phyloP scores from a whole-genome alignment of 2,888 invertebrate species.

The Dryococelus australis region DNA sequence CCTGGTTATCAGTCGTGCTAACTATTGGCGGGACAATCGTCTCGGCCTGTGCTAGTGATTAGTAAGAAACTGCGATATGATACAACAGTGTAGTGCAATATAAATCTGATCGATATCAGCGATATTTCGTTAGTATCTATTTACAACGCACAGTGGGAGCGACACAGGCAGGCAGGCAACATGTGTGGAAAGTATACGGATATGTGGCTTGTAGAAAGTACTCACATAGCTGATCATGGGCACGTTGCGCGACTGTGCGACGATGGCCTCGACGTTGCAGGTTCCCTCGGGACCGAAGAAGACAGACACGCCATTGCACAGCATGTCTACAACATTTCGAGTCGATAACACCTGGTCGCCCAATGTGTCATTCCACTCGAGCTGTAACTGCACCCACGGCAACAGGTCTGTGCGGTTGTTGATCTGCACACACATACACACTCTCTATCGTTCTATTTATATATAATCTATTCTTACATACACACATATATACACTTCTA shows the following conservation, averaged over 20 bases:
- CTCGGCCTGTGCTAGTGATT: too few species aligned
- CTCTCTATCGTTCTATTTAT: constrained; percentile 43
- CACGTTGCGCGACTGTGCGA: constrained; percentile 91
- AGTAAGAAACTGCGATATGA: too few species aligned
- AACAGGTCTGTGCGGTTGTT: constrained; percentile 73
- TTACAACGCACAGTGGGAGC: too few species aligned
- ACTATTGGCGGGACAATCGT: too few species aligned
- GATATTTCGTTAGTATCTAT: too few species aligned
- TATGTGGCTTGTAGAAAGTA: constrained; percentile 51
- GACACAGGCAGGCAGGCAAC: too few species aligned
- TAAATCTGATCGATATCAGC: too few species aligned
- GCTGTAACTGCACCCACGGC: constrained; percentile 74
- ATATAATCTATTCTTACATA: too few species aligned
- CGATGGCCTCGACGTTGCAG: constrained; percentile 93
- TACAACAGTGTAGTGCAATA: too few species aligned
- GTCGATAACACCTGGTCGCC: constrained; percentile 87
- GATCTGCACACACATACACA: constrained; percentile 62
- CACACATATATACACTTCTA: too few species aligned
- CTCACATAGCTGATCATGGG: constrained; percentile 98
- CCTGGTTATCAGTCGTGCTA: too few species aligned
- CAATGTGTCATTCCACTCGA: constrained; percentile 85
- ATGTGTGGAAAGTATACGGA: too few species aligned
- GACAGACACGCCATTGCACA: constrained; percentile 86
- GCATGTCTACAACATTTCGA: constrained; percentile 86
- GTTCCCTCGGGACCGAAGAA: constrained; percentile 96